phyloP scores from a whole-genome alignment of 2,888 invertebrate species.

The Julus scandinavius region DNA sequence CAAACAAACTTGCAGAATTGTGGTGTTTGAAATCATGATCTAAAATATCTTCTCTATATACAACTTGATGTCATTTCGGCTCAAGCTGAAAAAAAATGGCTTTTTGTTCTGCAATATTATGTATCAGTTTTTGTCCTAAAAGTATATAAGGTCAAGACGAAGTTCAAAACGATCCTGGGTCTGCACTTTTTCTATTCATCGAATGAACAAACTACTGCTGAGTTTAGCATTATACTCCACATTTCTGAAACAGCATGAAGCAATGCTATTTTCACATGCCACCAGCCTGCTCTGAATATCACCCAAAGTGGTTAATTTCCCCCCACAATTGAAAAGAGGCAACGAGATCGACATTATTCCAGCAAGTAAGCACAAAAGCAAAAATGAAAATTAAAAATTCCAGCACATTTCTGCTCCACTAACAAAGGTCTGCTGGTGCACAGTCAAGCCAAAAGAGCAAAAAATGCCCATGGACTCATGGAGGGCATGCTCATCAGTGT shows the following conservation, averaged over 20 bases:
- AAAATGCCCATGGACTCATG: neutral
- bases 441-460: neutral
- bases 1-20: too few relatives aligned
- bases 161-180: neutral
- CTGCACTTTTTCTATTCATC: neutral
- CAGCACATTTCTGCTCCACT: neutral
- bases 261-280: neutral
- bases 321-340: neutral
- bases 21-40: too few relatives aligned
- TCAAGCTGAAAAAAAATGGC: too few relatives aligned
- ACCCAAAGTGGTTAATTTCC: neutral
- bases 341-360: neutral
- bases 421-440: neutral
- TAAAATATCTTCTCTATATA: too few relatives aligned
- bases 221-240: neutral
- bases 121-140: neutral
- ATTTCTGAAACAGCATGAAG: neutral
- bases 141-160: neutral
- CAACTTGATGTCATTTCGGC: too few relatives aligned
- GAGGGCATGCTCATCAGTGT: conserved; percentile 11
- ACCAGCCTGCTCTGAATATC: neutral
- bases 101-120: too few relatives aligned
- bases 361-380: neutral
- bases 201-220: neutral
- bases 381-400: conserved; percentile 33